phyloP scores from a whole-genome alignment of 2,888 invertebrate species.

The Chrysolina oricalcia region DNA sequence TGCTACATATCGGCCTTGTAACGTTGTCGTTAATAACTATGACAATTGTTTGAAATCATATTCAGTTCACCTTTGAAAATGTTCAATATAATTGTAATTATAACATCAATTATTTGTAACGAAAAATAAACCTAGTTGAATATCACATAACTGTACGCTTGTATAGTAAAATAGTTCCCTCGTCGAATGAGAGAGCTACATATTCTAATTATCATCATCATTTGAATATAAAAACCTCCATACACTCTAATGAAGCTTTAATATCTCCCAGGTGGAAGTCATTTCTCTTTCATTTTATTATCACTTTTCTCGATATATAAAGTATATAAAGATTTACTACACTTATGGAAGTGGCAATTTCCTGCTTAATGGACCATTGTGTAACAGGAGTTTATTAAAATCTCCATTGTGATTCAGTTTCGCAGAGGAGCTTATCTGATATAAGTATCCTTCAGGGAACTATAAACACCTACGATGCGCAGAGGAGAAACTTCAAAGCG shows the following conservation, averaged over 20 bases:
- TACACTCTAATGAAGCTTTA: neutral
- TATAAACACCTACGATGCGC: conserved; percentile 41
- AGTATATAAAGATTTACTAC: conserved; percentile 42
- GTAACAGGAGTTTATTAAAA: conserved; percentile 51
- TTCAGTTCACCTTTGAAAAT: no score
- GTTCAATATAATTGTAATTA: no score
- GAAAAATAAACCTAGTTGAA: no score
- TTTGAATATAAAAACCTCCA: neutral
- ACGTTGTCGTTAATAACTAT: no score
- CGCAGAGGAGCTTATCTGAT: conserved; percentile 52
- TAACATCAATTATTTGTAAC: no score
- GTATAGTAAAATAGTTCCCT: no score
- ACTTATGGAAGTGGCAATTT: conserved; percentile 50
- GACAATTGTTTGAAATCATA: no score
- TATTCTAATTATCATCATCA: no score
- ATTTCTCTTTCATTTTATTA: conserved; percentile 11
- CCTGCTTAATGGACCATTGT: conserved; percentile 53
- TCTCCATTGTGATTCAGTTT: conserved; percentile 53
- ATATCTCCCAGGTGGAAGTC: neutral
- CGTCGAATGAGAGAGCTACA: no score
- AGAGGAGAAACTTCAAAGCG: conserved; percentile 9
- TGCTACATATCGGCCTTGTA: no score
- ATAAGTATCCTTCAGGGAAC: conserved; percentile 49
- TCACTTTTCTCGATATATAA: conserved; percentile 25
- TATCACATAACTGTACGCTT: no score